phyloP scores from a whole-genome alignment of 2,113 vertebrate species.

The Ailurus styani region DNA sequence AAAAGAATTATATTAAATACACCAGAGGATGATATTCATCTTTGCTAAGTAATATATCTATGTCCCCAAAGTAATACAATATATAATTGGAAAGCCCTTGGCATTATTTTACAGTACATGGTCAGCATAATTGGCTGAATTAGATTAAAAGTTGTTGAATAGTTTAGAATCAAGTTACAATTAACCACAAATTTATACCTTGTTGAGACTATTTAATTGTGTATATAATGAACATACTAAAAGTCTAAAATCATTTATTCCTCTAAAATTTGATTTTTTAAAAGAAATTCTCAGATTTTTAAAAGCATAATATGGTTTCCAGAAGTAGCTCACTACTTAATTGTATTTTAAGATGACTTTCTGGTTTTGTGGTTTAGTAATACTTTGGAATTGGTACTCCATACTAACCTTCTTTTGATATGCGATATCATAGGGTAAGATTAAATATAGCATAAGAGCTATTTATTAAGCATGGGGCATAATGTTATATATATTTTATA shows the following conservation, averaged over 20 bases:
- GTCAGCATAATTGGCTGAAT: neutral
- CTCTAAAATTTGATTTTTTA: neutral
- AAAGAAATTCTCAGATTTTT: neutral
- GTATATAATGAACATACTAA: neutral
- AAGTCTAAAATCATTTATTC: neutral
- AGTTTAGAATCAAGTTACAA: neutral
- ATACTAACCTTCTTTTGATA: neutral
- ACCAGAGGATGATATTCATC: neutral
- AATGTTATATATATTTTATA: neutral
- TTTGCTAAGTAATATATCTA: neutral
- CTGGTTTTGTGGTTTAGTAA: neutral
- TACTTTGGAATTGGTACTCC: neutral
- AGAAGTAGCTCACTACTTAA: neutral
- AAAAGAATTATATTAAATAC: neutral
- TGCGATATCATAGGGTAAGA: neutral
- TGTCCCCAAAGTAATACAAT: neutral
- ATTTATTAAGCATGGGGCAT: neutral
- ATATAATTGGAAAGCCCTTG: neutral
- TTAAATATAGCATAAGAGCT: neutral
- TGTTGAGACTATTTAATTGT: neutral
- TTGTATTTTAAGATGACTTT: neutral
- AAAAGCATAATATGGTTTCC: neutral
- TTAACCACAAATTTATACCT: neutral
- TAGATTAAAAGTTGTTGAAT: neutral
- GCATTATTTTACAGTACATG: slow-evolving; percentile 7